Evolutionary conservation across 2,888 invertebrate species (phyloP), one percentile per base, ranked within the genome.

Genomic region (Philereme transversata): DNA sequence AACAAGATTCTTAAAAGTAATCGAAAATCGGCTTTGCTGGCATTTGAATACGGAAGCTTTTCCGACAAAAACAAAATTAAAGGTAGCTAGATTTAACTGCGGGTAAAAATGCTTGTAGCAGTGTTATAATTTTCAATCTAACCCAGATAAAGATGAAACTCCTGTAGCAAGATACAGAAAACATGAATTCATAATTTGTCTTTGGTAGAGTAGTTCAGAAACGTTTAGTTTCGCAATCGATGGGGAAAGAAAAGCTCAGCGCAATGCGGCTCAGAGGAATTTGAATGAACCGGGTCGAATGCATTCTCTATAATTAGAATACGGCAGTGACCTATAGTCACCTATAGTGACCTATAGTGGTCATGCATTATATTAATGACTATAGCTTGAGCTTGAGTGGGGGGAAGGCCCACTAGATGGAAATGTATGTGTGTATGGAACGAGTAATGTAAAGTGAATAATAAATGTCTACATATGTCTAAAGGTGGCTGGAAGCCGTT

Each of bases 231-330:
- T 60, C 10, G 59, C 49, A 68, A 68, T 50, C 35, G 56, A 55
- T 59, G 54, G 51, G 53, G 59, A 58, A 56, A 62, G 63, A 63
- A 67, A 47, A 54, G 48, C 51, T 57, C 41, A 11, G 61, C 60
- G 64, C 62, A 53, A 50, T 53, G 52, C 58, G 55, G 33, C 45
- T 36, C 51, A 34, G 47, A 56, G 49, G 51, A 58, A 64, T 62
- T 41, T 54, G 45, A 34, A 58, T 44, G 22, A 57, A 55, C 55
- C 51, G 51, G 56, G 58, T 46, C 41, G 10, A 58, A 58, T 56
- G n/a, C 55, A 35, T 55, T 55, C 41, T 36, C 52, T 51, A 40
- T 36, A 6, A 43, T 9, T 59, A 45, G 34, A 50, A 53, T 9
- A 38, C 35, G 41, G 4, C 9, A 54, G 22, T 54, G 53, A 51